A percentile compares a stretch with the other conserved stretches of the same genome.
Conservation (phyloP, 2,797 vertebrate species). For the Tragopan temminckii region DNA sequence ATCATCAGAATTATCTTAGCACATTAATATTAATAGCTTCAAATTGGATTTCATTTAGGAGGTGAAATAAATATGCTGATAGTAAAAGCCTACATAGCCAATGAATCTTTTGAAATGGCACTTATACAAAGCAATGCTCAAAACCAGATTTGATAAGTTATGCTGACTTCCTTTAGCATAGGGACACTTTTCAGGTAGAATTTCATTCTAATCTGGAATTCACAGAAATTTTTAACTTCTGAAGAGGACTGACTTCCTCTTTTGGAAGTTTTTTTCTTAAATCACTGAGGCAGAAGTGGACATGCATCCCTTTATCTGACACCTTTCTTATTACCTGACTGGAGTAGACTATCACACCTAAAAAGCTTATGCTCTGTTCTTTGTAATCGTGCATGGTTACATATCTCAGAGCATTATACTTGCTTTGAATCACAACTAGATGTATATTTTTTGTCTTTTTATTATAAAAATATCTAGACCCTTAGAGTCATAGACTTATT, state of each 20-base stretch:
- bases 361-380: neutral
- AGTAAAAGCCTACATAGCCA: constrained; percentile 78
- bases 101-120: constrained; percentile 65
- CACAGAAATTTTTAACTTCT: constrained; percentile 56
- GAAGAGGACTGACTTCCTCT: neutral
- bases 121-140: constrained; percentile 41
- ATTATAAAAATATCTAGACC: neutral
- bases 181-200: constrained; percentile 64
- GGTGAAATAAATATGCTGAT: constrained; percentile 88
- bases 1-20: constrained; percentile 91
- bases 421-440: neutral
- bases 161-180: constrained; percentile 49
- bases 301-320: neutral
- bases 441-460: neutral
- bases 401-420: neutral
- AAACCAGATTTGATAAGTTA: constrained; percentile 64
- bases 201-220: constrained; percentile 49
- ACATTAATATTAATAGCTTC: constrained; percentile 90
- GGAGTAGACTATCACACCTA: neutral
- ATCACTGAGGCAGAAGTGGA: neutral
- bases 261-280: neutral
- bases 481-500: neutral
- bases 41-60: constrained; percentile 90
- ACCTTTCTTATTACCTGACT: neutral
- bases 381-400: neutral